These are phyloP conservation scores for Entelurus aequoreus DNA, from an alignment of 2,113 vertebrate species.

Conservation along the genomic window DNA sequence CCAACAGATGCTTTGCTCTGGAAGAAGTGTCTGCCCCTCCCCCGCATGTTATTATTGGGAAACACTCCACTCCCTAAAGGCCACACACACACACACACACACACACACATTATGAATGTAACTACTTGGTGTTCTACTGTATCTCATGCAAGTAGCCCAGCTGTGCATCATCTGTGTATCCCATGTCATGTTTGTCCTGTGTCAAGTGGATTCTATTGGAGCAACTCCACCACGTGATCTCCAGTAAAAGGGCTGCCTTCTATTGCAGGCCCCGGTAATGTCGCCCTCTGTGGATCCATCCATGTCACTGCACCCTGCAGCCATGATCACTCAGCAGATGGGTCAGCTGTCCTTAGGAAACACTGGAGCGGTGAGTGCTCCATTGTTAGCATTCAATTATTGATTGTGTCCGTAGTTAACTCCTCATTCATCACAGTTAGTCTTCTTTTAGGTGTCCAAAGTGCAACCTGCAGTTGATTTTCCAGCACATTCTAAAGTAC, in stretches of 20 bases:
- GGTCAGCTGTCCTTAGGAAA: constrained; percentile 94
- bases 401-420: too few relatives aligned
- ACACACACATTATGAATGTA: background rate
- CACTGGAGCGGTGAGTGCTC: constrained; percentile 81
- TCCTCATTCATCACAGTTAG: too few relatives aligned
- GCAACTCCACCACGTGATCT: constrained; percentile 14
- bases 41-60: constrained; percentile 45
- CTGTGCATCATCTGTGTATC: background rate
- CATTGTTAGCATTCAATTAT: too few relatives aligned
- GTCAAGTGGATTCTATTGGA: background rate
- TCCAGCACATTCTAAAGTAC: background rate
- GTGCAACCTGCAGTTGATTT: too few relatives aligned
- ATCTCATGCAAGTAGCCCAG: background rate
- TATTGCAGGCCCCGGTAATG: constrained; percentile 65
- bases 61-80: constrained; percentile 50
- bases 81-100: constrained; percentile 12
- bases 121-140: too few relatives aligned
- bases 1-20: constrained; percentile 74
- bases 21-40: constrained; percentile 66
- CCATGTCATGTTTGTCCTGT: constrained; percentile 3
- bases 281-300: constrained; percentile 82
- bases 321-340: constrained; percentile 98
- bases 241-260: background rate
- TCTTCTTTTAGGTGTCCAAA: too few relatives aligned
- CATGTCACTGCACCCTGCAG: constrained; percentile 94